Conservation (phyloP, 2,888 invertebrate species). For the Watsonalla cultraria region DNA sequence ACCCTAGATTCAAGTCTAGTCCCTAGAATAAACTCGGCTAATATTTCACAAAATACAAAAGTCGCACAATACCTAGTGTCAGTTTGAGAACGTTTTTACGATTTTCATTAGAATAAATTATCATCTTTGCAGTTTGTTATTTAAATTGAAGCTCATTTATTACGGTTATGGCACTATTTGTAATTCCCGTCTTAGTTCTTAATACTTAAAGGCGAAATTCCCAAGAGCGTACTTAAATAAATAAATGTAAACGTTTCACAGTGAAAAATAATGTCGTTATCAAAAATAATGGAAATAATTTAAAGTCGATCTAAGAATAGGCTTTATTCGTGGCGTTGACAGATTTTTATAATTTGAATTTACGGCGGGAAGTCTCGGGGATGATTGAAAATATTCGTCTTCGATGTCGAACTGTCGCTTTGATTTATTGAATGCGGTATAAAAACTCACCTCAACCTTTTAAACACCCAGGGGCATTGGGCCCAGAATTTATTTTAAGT, state of each 20-base stretch:
- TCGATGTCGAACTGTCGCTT: slow-evolving; percentile 14
- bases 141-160: no score
- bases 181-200: no score
- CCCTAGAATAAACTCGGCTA: no score
- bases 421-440: slow-evolving; percentile 22
- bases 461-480: not conserved
- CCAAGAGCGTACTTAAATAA: no score
- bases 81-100: no score
- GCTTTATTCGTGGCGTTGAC: not conserved
- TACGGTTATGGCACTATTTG: no score
- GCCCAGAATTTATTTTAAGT: not conserved
- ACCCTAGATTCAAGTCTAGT: no score
- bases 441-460: slow-evolving; percentile 21
- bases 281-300: not conserved
- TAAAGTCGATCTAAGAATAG: not conserved
- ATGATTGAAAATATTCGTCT: slow-evolving; percentile 15
- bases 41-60: no score
- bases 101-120: no score
- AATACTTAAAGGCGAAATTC: no score
- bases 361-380: not conserved
- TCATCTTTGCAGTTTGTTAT: no score
- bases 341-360: not conserved
- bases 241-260: not conserved
- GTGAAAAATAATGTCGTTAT: not conserved
- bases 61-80: no score